Evolutionary conservation across 2,888 invertebrate genomes (phyloP).

Genomic region (Camponotus fellah): DNA sequence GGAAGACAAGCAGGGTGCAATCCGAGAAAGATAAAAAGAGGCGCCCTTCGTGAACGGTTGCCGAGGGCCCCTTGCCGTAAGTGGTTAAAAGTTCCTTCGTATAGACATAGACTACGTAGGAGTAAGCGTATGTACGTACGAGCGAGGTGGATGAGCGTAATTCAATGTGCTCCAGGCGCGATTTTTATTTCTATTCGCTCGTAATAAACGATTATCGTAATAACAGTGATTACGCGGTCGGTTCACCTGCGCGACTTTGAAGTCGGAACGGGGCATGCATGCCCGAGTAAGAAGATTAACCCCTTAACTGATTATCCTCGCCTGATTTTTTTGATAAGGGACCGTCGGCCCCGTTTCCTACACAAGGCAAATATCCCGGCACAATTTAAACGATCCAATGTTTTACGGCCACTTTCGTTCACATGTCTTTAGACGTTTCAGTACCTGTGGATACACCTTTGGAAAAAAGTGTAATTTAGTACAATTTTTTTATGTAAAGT

Average conservation of each 20-base stretch:
- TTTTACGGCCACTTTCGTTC: not conserved
- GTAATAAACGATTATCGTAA: conserved; percentile 80
- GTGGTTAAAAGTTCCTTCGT: conserved; percentile 32
- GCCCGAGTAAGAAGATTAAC: conserved; percentile 47
- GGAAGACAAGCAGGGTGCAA: conserved; percentile 11
- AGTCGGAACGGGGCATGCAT: conserved; percentile 42
- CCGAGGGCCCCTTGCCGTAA: not conserved
- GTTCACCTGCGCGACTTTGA: conserved; percentile 58
- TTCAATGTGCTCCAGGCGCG: conserved; percentile 68
- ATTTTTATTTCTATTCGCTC: conserved; percentile 78
- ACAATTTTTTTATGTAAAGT: not conserved
- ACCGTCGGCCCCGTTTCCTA: conserved; percentile 39
- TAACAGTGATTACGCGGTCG: conserved; percentile 77
- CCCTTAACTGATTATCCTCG: conserved; percentile 52
- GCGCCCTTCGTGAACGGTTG: conserved; percentile 21
- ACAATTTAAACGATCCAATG: conserved; percentile 17
- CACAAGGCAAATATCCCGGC: conserved; percentile 23
- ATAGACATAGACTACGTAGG: conserved; percentile 43
- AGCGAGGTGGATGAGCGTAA: conserved; percentile 58
- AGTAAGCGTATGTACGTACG: conserved; percentile 35
- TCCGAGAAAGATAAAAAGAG: conserved; percentile 19
- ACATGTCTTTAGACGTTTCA: not conserved
- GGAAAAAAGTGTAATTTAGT: not conserved
- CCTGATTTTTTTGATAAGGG: conserved; percentile 49
- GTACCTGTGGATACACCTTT: not conserved